Evolutionary conservation across 2,888 invertebrate species (phyloP).

Genomic region (Ennomos erosarius): DNA sequence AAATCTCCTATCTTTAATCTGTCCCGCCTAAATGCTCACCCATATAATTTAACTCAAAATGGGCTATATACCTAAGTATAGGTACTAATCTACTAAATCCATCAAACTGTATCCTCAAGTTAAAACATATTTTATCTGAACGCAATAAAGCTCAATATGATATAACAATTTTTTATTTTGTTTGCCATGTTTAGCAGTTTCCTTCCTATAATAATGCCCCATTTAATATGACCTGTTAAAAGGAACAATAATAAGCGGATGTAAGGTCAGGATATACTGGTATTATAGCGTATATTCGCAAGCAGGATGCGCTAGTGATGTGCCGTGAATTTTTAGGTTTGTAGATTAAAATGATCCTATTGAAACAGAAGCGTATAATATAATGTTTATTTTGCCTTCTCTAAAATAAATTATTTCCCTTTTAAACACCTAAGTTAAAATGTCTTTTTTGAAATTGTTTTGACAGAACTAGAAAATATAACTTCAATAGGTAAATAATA

Average conservation of each 20-base stretch:
- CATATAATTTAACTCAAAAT: slow-evolving; percentile 15
- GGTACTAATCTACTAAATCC: slow-evolving; percentile 6
- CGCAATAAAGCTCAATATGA: background rate
- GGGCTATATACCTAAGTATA: too few species aligned
- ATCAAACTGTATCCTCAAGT: background rate
- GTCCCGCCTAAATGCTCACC: slow-evolving; percentile 11
- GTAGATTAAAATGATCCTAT: slow-evolving; percentile 6
- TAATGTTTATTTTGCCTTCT: background rate
- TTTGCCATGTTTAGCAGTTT: slow-evolving; percentile 10
- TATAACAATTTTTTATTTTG: background rate
- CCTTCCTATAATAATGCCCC: slow-evolving; percentile 21
- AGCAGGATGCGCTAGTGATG: slow-evolving; percentile 24
- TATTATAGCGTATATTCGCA: slow-evolving; percentile 14
- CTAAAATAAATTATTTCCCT: too few species aligned
- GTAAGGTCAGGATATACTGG: slow-evolving; percentile 9
- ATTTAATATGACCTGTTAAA: slow-evolving; percentile 12
- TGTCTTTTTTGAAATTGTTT: too few species aligned
- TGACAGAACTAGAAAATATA: too few species aligned
- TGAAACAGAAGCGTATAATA: slow-evolving; percentile 6
- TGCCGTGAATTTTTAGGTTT: slow-evolving; percentile 19
- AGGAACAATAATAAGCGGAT: background rate
- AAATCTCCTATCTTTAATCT: slow-evolving; percentile 19
- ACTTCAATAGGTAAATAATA: too few species aligned
- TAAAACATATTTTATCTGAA: slow-evolving; percentile 4
- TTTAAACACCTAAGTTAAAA: too few species aligned